A percentile compares a stretch with the other conserved stretches of the same genome.
These are phyloP conservation scores for Germaria angustata DNA, from an alignment of 2,888 invertebrate species.

Conservation along the genomic window DNA sequence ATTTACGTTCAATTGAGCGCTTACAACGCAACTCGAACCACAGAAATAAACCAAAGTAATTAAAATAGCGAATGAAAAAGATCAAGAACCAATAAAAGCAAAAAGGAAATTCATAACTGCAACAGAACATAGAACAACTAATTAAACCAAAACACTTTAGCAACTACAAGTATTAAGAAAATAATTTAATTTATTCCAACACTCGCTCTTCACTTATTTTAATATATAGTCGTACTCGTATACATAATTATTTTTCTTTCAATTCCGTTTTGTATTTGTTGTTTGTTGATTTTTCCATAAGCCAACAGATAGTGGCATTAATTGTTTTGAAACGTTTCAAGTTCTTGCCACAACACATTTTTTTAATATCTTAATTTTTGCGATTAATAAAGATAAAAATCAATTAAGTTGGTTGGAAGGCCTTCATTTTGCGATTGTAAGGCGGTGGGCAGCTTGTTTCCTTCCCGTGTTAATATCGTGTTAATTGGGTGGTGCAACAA, in stretches of 20 bases:
- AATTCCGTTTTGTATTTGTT: not conserved
- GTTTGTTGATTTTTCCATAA: not conserved
- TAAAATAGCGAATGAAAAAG: slow-evolving; percentile 1
- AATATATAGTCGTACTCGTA: no score
- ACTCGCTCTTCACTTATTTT: not conserved
- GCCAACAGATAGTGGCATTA: slow-evolving; percentile 1
- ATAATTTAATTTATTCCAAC: not conserved
- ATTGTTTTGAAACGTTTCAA: slow-evolving; percentile 40
- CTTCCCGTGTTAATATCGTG: no score
- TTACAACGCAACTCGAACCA: slow-evolving; percentile 8
- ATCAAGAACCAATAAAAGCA: slow-evolving; percentile 14
- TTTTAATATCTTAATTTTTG: slow-evolving; percentile 75
- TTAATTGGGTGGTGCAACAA: no score
- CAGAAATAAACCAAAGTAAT: slow-evolving; percentile 18
- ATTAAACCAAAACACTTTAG: slow-evolving; percentile 41
- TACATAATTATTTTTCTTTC: no score
- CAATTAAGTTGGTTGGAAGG: slow-evolving; percentile 8
- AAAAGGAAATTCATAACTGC: slow-evolving; percentile 8
- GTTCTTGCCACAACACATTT: not conserved
- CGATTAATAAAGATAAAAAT: slow-evolving; percentile 75
- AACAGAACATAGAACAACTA: not conserved
- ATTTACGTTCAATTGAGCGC: slow-evolving; percentile 49
- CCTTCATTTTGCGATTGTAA: not conserved
- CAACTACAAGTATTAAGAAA: not conserved
- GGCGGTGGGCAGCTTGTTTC: not conserved